Evolutionary conservation across 1,140 invertebrate genomes (phyloP).

Genomic region (Pseudomyrmex sp.): DNA sequence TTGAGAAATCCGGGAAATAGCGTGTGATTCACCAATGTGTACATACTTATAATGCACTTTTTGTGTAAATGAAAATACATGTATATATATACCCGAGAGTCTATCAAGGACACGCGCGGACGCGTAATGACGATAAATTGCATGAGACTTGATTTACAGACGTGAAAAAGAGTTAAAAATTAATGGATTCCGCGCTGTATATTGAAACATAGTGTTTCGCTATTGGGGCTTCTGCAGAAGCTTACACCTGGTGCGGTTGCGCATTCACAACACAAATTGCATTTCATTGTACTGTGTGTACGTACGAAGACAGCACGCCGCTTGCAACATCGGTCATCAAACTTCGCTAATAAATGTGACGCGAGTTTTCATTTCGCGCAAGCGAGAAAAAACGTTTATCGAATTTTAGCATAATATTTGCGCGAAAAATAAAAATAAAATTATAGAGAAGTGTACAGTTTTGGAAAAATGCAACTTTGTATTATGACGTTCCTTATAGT

Average conservation of each 20-base stretch:
- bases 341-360: constrained; percentile 64
- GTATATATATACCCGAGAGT: not conserved
- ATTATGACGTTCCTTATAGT: not conserved
- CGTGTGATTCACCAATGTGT: not conserved
- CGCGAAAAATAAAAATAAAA: too few species aligned
- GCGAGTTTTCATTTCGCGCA: constrained; percentile 49
- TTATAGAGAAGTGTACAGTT: too few species aligned
- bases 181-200: constrained; percentile 3
- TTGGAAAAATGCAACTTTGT: not conserved
- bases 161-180: constrained; percentile 44
- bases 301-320: constrained; percentile 42
- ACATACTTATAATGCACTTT: not conserved
- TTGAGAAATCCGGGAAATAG: not conserved
- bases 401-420: not conserved
- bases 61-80: not conserved
- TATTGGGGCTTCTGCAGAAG: constrained; percentile 36
- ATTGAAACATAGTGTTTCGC: constrained; percentile 37
- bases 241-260: constrained; percentile 67
- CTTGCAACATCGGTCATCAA: constrained; percentile 68
- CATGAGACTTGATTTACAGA: constrained; percentile 19
- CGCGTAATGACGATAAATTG: constrained; percentile 13
- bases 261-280: constrained; percentile 69
- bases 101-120: not conserved
- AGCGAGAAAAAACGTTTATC: constrained; percentile 12
- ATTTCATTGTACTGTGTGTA: constrained; percentile 58